These are phyloP conservation scores for Pycnonotus jocosus DNA, from an alignment of 2,113 vertebrate genomes.

Conservation along the genomic window DNA sequence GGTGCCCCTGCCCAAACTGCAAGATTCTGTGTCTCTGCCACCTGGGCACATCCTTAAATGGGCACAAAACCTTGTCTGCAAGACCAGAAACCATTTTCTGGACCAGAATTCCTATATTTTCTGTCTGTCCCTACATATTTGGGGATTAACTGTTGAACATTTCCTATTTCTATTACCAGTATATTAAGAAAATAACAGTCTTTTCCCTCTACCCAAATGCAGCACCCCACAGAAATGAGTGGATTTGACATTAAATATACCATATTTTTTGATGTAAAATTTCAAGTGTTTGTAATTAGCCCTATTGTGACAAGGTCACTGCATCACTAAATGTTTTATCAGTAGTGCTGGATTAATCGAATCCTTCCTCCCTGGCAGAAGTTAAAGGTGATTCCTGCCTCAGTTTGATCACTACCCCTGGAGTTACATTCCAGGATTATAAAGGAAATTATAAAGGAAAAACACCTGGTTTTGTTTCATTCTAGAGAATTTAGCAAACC, in stretches of 20 bases:
- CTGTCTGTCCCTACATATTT: accelerated
- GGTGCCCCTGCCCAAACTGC: neutral
- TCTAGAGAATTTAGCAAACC: conserved; percentile 97
- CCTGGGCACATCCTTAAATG: accelerated
- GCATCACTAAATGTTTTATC: neutral
- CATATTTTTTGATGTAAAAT: neutral
- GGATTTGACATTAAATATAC: neutral
- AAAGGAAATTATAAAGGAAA: neutral
- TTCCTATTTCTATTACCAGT: neutral
- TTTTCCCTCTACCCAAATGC: neutral
- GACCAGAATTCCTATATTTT: neutral
- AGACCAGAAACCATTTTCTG: neutral
- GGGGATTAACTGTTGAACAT: neutral
- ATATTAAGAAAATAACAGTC: neutral
- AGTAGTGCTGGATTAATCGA: neutral
- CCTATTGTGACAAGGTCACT: neutral
- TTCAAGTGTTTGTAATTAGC: neutral
- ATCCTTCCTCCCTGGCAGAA: neutral
- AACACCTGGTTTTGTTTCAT: conserved; percentile 4
- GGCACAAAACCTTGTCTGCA: neutral
- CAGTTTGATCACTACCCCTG: neutral
- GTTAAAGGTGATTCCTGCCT: neutral
- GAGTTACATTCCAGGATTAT: neutral
- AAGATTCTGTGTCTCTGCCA: neutral
- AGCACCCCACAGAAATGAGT: neutral